Evolutionary conservation across 1,140 invertebrate genomes (phyloP).

Genomic region (Diorhabda carinulata): DNA sequence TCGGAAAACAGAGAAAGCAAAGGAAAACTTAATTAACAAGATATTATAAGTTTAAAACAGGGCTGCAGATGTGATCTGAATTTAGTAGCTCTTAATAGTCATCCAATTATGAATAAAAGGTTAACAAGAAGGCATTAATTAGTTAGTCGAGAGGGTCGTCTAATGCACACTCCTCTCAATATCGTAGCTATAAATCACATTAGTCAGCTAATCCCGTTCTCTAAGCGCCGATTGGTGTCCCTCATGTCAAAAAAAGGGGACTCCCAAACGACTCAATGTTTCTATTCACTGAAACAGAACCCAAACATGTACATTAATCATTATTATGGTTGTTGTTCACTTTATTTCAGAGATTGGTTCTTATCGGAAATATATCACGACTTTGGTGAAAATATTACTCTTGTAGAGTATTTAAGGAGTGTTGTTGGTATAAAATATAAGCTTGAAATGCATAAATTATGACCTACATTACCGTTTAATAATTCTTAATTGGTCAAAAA

Average conservation of each 20-base stretch:
- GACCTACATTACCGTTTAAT: too few relatives aligned
- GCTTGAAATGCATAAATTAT: too few relatives aligned
- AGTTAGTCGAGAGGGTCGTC: slow-evolving; percentile 37
- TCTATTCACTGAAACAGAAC: neutral
- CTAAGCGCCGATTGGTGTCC: slow-evolving; percentile 25
- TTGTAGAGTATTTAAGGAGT: too few relatives aligned
- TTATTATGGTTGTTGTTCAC: slow-evolving; percentile 1
- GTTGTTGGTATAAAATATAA: too few relatives aligned
- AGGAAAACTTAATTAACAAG: slow-evolving; percentile 44
- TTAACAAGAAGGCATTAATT: slow-evolving; percentile 47
- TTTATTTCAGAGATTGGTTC: neutral
- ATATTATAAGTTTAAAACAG: slow-evolving; percentile 43
- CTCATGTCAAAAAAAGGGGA: slow-evolving; percentile 16
- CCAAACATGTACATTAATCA: neutral
- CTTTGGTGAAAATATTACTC: neutral
- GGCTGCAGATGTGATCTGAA: slow-evolving; percentile 37
- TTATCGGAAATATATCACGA: neutral
- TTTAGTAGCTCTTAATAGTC: slow-evolving; percentile 40
- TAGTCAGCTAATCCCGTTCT: slow-evolving; percentile 41
- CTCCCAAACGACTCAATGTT: slow-evolving; percentile 7
- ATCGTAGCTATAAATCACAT: slow-evolving; percentile 44
- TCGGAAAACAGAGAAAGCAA: slow-evolving; percentile 16
- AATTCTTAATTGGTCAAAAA: too few relatives aligned
- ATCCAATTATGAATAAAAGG: slow-evolving; percentile 48
- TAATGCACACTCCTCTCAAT: slow-evolving; percentile 42